Base-by-base conservation (phyloP, 35 echinoderm and acorn worm genomes). In the Ptychodera flava region DNA sequence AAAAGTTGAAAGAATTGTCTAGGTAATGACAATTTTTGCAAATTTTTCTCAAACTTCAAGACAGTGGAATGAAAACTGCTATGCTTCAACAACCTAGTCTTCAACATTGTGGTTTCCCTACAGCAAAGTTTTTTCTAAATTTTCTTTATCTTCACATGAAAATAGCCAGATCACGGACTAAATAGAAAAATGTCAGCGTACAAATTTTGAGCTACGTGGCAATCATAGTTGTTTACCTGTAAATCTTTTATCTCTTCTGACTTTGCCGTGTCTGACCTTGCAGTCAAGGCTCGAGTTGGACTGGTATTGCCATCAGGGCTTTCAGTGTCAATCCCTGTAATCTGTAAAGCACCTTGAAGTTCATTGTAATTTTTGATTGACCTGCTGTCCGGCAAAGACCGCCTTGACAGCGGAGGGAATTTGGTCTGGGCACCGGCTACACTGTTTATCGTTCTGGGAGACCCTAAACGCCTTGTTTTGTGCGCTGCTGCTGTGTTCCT, bases 201-300 rank as follows among this genome's bases (percentile, higher is more conserved):
- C n/a, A n/a, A n/a, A n/a, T n/a, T n/a, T n/a, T n/a, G n/a, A n/a
- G n/a, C n/a, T n/a, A n/a, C n/a, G n/a, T n/a, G n/a, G n/a, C n/a
- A n/a, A n/a, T n/a, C n/a, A n/a, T n/a, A n/a, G n/a, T n/a, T n/a
- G n/a, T n/a, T 35, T 88, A 90, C 88, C 81, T 90, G 88, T 77
- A 85, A 37, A 15, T 90, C 88, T 76, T 29, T 77, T 0, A 90
- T 34, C 37, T 90, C 88, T 78, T 90, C 88, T 16, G 76, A 15
- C 16, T 76, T 90, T 12, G 30, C 82, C 37, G 38, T 16, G 22
- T 90, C 88, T n/a, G 88, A 38, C 76, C 76, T 83, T 78, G 88
- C 82, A 0, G 76, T 83, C 33, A 79, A 79, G 34, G 88, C 35
- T 85, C 82, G 30, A 0, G 82, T 33, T 34, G 82, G 29, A 16